Percentiles rank a stretch among this genome's conserved stretches.
These are phyloP conservation scores for Phortica variegata DNA, from an alignment of 1,140 invertebrate genomes.

Conservation along the genomic window DNA sequence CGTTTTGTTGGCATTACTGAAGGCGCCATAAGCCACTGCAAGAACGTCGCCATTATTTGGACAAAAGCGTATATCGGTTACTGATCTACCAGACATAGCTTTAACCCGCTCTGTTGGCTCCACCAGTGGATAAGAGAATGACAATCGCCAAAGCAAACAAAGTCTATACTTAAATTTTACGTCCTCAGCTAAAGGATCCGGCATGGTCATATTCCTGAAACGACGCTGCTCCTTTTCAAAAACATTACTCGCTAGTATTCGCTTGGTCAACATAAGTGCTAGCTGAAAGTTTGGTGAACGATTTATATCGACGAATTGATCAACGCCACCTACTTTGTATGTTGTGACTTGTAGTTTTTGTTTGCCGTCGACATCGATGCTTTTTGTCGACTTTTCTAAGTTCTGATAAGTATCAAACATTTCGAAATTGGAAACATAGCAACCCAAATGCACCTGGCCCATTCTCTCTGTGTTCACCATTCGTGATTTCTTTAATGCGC, in stretches of 20 bases:
- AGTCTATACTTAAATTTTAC: constrained; percentile 66
- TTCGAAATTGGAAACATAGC: constrained; percentile 72
- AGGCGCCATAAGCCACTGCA: constrained; percentile 72
- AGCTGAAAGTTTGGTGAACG: constrained; percentile 61
- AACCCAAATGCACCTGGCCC: constrained; percentile 60
- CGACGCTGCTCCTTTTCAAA: constrained; percentile 66
- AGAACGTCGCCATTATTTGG: constrained; percentile 65
- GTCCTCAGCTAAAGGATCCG: constrained; percentile 63
- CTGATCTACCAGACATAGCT: constrained; percentile 22
- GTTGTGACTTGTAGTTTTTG: constrained; percentile 47
- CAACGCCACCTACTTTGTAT: constrained; percentile 44
- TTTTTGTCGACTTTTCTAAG: constrained; percentile 48
- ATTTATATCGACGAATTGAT: constrained; percentile 46
- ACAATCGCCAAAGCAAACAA: constrained; percentile 66
- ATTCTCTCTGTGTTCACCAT: constrained; percentile 62
- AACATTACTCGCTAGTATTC: constrained; percentile 68
- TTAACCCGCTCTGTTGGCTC: no score
- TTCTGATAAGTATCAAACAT: constrained; percentile 68
- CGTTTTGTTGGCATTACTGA: constrained; percentile 29
- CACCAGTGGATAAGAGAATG: constrained; percentile 15
- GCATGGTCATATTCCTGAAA: constrained; percentile 65
- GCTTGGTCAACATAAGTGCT: constrained; percentile 65
- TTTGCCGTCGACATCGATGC: constrained; percentile 57
- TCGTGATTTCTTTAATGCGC: constrained; percentile 62
- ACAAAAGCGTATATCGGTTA: constrained; percentile 67